These are phyloP conservation scores for Sitophilus oryzae DNA, from an alignment of 1,140 invertebrate species.

Conservation along the genomic window DNA sequence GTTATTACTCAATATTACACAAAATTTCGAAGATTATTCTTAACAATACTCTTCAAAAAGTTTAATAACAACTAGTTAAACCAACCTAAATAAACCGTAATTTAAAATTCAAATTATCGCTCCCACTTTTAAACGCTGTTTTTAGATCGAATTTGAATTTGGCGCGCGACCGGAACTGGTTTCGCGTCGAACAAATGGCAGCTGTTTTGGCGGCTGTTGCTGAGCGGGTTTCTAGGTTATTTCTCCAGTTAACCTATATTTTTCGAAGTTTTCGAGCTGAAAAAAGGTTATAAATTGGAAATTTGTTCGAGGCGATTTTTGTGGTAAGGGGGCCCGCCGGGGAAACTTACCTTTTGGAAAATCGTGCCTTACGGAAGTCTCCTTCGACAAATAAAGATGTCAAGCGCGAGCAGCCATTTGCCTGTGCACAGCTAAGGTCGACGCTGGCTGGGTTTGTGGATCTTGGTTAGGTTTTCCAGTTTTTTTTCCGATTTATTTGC, in stretches of 20 bases:
- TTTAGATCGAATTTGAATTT: slow-evolving; percentile 23
- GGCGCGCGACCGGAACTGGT: slow-evolving; percentile 19
- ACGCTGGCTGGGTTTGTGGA: slow-evolving; percentile 33
- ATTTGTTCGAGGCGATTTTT: too few relatives aligned
- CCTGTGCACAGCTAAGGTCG: slow-evolving; percentile 37
- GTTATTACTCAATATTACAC: too few relatives aligned
- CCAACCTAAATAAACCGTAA: too few relatives aligned
- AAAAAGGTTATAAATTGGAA: slow-evolving; percentile 14
- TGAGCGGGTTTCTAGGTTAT: slow-evolving; percentile 35
- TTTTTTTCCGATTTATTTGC: slow-evolving; percentile 7
- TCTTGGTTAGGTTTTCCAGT: slow-evolving; percentile 39
- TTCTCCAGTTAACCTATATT: slow-evolving; percentile 37
- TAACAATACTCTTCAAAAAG: too few relatives aligned
- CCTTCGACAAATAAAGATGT: slow-evolving; percentile 17
- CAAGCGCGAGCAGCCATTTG: slow-evolving; percentile 38
- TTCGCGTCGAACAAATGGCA: slow-evolving; percentile 21
- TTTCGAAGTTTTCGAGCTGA: slow-evolving; percentile 15
- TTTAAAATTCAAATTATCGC: neutral
- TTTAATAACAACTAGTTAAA: too few relatives aligned
- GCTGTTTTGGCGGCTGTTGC: slow-evolving; percentile 37
- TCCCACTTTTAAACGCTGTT: neutral
- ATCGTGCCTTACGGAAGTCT: slow-evolving; percentile 11
- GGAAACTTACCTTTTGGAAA: slow-evolving; percentile 11
- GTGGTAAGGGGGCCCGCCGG: too few relatives aligned
- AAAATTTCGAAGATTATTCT: too few relatives aligned